These are phyloP conservation scores for Podarcis raffonei DNA, from an alignment of 2,113 vertebrate genomes.

Conservation along the genomic window DNA sequence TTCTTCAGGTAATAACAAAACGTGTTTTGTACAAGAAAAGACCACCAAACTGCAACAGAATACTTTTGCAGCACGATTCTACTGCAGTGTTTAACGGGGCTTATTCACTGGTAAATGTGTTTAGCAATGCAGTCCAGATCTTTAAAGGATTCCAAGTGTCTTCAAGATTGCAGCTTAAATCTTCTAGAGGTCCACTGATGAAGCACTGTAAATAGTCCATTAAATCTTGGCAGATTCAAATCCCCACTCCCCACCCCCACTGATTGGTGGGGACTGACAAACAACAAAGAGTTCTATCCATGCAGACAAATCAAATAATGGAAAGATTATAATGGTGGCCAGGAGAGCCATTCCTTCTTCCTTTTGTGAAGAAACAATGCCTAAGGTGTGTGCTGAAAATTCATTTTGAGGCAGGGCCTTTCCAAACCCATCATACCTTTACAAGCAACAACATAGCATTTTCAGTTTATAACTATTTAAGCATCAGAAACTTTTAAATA, in stretches of 20 bases:
- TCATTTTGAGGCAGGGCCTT: not conserved
- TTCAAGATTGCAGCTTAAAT: not conserved
- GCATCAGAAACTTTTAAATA: not conserved
- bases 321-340: not conserved
- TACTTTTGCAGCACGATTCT: not conserved
- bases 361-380: not conserved
- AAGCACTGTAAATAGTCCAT: not conserved
- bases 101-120: not conserved
- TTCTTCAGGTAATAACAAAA: conserved; percentile 18
- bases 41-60: not conserved
- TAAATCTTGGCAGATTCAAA: not conserved
- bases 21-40: not conserved
- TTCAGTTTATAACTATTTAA: not conserved
- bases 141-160: not conserved
- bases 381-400: not conserved
- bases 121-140: not conserved
- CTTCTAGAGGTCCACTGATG: not conserved
- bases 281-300: not conserved
- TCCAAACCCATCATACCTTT: not conserved
- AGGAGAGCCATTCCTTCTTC: too few species aligned
- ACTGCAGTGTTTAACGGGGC: not conserved
- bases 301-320: not conserved
- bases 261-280: not conserved
- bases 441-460: not conserved
- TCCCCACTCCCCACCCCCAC: not conserved